phyloP scores from a whole-genome alignment of 2,113 vertebrate species.

The Erythrocercus mccallii region DNA sequence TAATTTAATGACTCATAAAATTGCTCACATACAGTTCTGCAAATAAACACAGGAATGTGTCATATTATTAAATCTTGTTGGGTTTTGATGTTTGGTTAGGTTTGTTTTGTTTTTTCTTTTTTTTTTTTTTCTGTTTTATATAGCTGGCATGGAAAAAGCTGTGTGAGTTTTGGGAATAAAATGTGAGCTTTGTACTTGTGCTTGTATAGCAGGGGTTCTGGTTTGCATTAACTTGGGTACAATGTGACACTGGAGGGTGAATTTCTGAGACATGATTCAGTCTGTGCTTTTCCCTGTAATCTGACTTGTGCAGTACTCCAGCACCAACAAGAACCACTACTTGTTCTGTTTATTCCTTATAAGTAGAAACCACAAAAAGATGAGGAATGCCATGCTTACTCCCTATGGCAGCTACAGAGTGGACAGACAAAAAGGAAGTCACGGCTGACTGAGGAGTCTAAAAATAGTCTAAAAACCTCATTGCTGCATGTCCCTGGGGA shows the following conservation, averaged over 20 bases:
- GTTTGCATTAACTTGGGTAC: constrained; percentile 9
- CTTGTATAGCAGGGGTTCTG: neutral
- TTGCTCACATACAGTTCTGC: neutral
- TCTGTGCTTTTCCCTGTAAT: neutral
- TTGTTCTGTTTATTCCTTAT: constrained; percentile 7
- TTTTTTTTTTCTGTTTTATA: neutral
- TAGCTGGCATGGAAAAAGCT: neutral
- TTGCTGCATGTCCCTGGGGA: neutral
- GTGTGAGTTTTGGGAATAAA: constrained; percentile 1
- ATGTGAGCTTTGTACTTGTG: neutral
- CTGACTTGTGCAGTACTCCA: neutral
- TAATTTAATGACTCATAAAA: neutral
- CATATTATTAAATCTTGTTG: neutral
- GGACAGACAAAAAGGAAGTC: neutral
- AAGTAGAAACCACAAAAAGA: constrained; percentile 9
- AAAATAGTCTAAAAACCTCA: constrained; percentile 19
- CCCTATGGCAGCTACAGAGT: neutral
- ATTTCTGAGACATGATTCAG: constrained; percentile 45
- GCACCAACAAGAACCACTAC: neutral
- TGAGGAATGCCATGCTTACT: neutral
- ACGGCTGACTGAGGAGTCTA: neutral
- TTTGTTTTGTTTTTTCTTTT: neutral
- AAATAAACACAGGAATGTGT: neutral
- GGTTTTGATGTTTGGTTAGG: neutral
- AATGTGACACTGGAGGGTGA: constrained; percentile 3